Evolutionary conservation across 2,888 invertebrate species (phyloP).

Genomic region (Perdita meconis): DNA sequence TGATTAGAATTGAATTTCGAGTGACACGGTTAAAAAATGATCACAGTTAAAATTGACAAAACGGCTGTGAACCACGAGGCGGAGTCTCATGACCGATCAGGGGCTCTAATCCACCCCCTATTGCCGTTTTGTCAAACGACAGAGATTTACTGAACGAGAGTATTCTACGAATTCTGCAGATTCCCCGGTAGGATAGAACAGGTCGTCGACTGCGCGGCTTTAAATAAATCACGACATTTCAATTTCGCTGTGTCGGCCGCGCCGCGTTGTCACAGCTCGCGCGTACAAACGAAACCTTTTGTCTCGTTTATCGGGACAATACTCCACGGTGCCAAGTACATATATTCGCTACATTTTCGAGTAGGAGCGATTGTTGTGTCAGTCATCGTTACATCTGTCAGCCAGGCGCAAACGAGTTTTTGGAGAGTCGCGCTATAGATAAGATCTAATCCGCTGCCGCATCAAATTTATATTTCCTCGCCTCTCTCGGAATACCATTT

Average conservation of each 20-base stretch:
- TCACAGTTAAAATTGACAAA: no score
- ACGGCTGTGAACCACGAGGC: no score
- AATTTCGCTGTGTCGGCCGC: conserved; percentile 8
- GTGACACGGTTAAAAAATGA: no score
- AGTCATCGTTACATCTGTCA: conserved; percentile 8
- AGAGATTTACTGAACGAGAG: conserved; percentile 23
- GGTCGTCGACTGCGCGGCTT: not conserved
- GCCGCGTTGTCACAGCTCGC: not conserved
- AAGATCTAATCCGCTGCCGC: not conserved
- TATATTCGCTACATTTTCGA: conserved; percentile 3
- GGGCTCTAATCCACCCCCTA: not conserved
- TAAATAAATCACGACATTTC: conserved; percentile 40
- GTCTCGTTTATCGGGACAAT: conserved; percentile 1
- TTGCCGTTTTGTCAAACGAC: conserved; percentile 16
- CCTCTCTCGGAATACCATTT: no score
- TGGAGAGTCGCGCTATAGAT: not conserved
- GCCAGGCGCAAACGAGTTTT: not conserved
- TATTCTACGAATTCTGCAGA: not conserved
- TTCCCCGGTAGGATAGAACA: not conserved
- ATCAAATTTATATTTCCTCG: no score
- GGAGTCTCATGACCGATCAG: no score
- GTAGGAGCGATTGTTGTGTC: not conserved
- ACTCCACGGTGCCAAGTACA: not conserved
- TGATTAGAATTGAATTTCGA: no score
- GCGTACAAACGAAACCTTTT: not conserved